These are phyloP conservation scores for Drosophila cognata DNA, from an alignment of 2,888 invertebrate species.

Conservation along the genomic window DNA sequence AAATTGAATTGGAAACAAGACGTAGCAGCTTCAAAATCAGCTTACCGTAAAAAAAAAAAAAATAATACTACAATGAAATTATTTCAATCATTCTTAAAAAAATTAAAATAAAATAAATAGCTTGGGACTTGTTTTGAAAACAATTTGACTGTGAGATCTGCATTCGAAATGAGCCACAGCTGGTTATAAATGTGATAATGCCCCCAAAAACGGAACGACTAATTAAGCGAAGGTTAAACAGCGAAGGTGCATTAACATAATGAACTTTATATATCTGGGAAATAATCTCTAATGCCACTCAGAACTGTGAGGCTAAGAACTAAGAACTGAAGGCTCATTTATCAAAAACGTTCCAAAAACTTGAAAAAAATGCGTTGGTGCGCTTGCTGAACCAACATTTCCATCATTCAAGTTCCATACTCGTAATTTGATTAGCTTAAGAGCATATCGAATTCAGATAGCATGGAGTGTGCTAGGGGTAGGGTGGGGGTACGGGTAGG, in stretches of 20 bases:
- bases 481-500: not conserved
- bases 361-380: slow-evolving; percentile 11
- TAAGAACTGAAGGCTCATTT: slow-evolving; percentile 21
- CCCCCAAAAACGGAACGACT: slow-evolving; percentile 53
- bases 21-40: not conserved
- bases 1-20: not conserved
- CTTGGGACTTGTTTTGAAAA: slow-evolving; percentile 10
- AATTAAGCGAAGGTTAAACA: slow-evolving; percentile 70
- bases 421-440: slow-evolving; percentile 13
- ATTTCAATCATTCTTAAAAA: not conserved
- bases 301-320: slow-evolving; percentile 1
- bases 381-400: slow-evolving; percentile 7
- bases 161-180: slow-evolving; percentile 43
- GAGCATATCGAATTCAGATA: slow-evolving; percentile 34
- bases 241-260: slow-evolving; percentile 60
- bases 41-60: not conserved
- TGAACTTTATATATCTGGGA: slow-evolving; percentile 30
- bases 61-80: not conserved
- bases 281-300: slow-evolving; percentile 14
- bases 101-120: not conserved
- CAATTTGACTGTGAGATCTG: slow-evolving; percentile 24
- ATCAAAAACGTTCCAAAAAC: slow-evolving; percentile 12
- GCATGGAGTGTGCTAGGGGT: not conserved
- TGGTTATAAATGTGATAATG: slow-evolving; percentile 68
- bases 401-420: slow-evolving; percentile 25